Evolutionary conservation across 2,113 vertebrate species (phyloP).

Genomic region (Rynchops niger): DNA sequence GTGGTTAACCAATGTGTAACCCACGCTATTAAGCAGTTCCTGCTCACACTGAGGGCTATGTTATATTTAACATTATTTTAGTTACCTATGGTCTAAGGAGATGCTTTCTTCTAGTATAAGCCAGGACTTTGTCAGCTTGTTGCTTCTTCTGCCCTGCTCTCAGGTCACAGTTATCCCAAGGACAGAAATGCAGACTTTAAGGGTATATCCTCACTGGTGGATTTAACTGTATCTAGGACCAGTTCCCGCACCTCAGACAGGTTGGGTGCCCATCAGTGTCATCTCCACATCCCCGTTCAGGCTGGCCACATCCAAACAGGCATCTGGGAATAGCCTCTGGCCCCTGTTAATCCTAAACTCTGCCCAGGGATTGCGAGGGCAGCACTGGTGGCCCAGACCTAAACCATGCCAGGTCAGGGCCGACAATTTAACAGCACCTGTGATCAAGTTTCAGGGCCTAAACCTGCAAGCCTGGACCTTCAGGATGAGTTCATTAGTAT

Average conservation of each 20-base stretch:
- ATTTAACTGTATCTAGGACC: background rate
- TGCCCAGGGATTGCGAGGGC: background rate
- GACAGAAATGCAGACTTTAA: background rate
- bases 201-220: background rate
- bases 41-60: background rate
- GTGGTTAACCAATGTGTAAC: background rate
- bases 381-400: background rate
- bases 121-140: background rate
- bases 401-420: background rate
- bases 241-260: background rate
- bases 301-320: background rate
- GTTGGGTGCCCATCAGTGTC: background rate
- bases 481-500: background rate
- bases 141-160: background rate
- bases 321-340: background rate
- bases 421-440: background rate
- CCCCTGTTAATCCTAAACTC: background rate
- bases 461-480: background rate
- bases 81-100: background rate
- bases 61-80: background rate
- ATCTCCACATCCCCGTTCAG: background rate
- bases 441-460: background rate
- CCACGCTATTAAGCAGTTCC: background rate
- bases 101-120: background rate
- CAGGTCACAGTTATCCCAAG: background rate